Conservation (phyloP, 64 coral and sea anemone species). For the Trachythela sp. region DNA sequence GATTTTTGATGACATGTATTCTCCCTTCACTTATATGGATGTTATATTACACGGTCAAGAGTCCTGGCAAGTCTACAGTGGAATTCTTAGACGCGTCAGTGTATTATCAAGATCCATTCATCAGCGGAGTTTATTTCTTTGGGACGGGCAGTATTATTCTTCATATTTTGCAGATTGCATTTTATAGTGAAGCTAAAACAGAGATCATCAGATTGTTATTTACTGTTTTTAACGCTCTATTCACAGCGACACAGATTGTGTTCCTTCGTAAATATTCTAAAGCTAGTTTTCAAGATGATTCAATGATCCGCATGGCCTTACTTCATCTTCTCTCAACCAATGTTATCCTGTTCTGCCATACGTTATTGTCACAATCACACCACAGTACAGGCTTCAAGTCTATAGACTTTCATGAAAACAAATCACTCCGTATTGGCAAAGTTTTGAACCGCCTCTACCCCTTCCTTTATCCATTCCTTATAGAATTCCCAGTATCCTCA, state of each 20-base stretch:
- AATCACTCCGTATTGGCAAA: not conserved
- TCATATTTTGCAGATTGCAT: slow-evolving; percentile 86
- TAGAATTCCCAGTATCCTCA: slow-evolving; percentile 88
- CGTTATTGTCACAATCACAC: not conserved
- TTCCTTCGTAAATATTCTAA: slow-evolving; percentile 93
- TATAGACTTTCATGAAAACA: not conserved
- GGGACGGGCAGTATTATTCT: slow-evolving; percentile 86
- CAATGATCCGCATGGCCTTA: slow-evolving; percentile 82
- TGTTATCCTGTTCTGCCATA: slow-evolving; percentile 75
- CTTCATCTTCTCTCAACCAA: slow-evolving; percentile 97
- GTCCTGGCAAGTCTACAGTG: slow-evolving; percentile 84
- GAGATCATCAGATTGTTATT: slow-evolving; percentile 88
- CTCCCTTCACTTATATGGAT: slow-evolving; percentile 85
- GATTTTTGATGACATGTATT: slow-evolving; percentile 97
- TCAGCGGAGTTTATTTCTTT: slow-evolving; percentile 86
- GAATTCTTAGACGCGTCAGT: slow-evolving; percentile 74
- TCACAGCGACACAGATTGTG: slow-evolving; percentile 88
- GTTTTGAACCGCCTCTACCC: slow-evolving; percentile 34
- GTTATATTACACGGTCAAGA: slow-evolving; percentile 92
- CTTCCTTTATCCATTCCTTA: slow-evolving; percentile 89
- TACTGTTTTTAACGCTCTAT: slow-evolving; percentile 88
- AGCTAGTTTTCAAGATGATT: slow-evolving; percentile 87
- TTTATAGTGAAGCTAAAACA: slow-evolving; percentile 87
- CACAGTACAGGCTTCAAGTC: not conserved
- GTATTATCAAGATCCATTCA: slow-evolving; percentile 76